Base-by-base conservation (phyloP, 2,113 vertebrate species). In the Fulmarus glacialis region DNA sequence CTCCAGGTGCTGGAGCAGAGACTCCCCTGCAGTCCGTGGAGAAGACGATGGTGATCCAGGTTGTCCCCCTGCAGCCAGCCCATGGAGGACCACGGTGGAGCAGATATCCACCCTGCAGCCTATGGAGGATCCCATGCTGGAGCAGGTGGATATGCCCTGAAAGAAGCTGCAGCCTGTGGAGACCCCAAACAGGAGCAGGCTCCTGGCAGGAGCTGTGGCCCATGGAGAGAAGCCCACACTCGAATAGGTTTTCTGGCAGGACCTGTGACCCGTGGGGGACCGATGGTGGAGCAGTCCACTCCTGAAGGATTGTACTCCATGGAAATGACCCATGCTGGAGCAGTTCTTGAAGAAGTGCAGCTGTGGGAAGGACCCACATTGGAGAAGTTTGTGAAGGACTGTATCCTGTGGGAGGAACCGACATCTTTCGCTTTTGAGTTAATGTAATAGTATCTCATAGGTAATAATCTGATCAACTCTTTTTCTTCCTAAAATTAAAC, bases 41-140 rank as follows among this genome's bases (percentile, higher is more conserved):
- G 42, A 24, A 75, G 55, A 10, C 12, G 7, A 6, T 3, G 29
- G 34, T 59, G 52, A 59, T 17, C 8, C 3, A 9, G 18, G 5
- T 7, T 30, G 43, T 47, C 13, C 24, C 14, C 9, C 56, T 58
- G 32, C 14, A 43, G 36, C 6, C 30, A 43, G 36, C 6, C 30
- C 10, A 5, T 6, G 50, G 15, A 20, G 8, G 36, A 21, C 11
- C 23, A 15, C 3, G 11, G 38, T 15, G 34, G 19, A 66, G 16
- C 32, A 74, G 26, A 30, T 8, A 9, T 16, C 66, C 30, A 20
- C 15, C 11, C 6, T 0, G 0, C 7, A 70, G 8, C 14, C 66
- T 1, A 0, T 15, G 47, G n/a, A 70, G 20, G 20, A 52, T 15
- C 27, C 36, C 70, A 23, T 5, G 5, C 48, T 4, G 9, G 10